Base-by-base conservation (phyloP, 2,797 vertebrate species). In the Otolemur crassicaudatus region DNA sequence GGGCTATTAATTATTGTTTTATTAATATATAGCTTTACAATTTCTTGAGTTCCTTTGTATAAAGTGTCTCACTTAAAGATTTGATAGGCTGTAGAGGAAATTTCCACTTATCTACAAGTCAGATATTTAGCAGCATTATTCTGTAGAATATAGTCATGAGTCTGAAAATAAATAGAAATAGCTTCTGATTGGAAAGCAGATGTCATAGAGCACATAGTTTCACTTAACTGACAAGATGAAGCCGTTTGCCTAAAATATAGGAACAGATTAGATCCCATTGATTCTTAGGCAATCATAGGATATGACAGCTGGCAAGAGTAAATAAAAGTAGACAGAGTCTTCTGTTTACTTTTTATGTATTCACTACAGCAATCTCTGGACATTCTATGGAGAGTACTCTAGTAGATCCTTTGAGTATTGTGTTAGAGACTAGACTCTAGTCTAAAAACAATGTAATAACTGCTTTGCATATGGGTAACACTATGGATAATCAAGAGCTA, bases 151-250 rank as follows among this genome's bases (percentile, higher is more conserved):
- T 67, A 95, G 58, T 69, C n/a, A 43, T 85, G 19, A 77, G 70
- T 83, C 58, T 72, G 31, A 72, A 96, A 84, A 75, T 91, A 95
- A 94, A 81, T 84, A 56, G 34, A 84, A 96, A 84, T 17, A 94
- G 22, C 23, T 81, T 96, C 70, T 95, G 43, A 90, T 40, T 87
- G 60, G 93, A 82, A 94, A 86, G 17, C 63, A 87, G 72, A 58
- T 95, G 73, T 87, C 72, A 91, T 16, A 69, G 43, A 93, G n/a
- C 58, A 69, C 13, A 4, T 70, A 92, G 53, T 92, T 89, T 79
- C 69, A 29, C 46, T 90, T 95, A 79, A 46, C 83, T 96, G 88
- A 91, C 85, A 88, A 90, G 72, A 61, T 72, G 43, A 97, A 97
- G 43, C 84, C 89, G 76, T 91, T 93, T 90, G 90, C 67, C 61